Evolutionary conservation across 2,113 vertebrate species (phyloP), one percentile per base, ranked within the genome.

Genomic region (Amphiprion percula): DNA sequence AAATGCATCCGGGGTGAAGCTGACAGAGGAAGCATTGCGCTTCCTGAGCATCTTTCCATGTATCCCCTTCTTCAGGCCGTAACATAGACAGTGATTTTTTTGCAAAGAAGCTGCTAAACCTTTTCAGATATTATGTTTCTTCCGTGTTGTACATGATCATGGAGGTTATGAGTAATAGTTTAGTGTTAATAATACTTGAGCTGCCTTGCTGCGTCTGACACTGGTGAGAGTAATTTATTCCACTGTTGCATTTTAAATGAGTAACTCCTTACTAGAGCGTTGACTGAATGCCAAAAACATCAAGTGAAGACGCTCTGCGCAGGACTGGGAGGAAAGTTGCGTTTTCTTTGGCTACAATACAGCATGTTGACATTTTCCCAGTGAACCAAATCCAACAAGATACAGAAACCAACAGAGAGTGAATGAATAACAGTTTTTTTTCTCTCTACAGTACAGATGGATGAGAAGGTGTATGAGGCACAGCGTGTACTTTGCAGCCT

Each of bases 371-470:
- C 5, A 44, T 46, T 59, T 50, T 47, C 7, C 44, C 15, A 16
- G 33, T 64, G 46, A 58, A 44, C 28, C 17, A 15, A 37, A 78
- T 55, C 50, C 44, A 33, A 39, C 56, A 63, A 30, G 16, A 62
- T 47, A 23, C 19, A 58, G 23, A 68, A 63, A 41, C n/a, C 41
- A 0, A 2, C 28, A 26, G 33, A 2, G 11, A 44, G 6, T 44
- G 12, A 44, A 44, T 4, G 41, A 14, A 44, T 44, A 44, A 44
- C 12, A 2, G 14, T 44, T 10, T 44, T 44, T 44, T 44, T 10
- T 44, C 41, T 44, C 41, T 44, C 2, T 44, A 14, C 10, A 12
- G 10, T 14, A 44, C 41, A 14, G 41, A 14, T 11, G 12, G 41
- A 44, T 11, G 10, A 60, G 28, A 17, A 9, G 30, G 4, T 52